Evolutionary conservation across 1,140 invertebrate species (phyloP).

Genomic region (Homalodisca vitripennis): DNA sequence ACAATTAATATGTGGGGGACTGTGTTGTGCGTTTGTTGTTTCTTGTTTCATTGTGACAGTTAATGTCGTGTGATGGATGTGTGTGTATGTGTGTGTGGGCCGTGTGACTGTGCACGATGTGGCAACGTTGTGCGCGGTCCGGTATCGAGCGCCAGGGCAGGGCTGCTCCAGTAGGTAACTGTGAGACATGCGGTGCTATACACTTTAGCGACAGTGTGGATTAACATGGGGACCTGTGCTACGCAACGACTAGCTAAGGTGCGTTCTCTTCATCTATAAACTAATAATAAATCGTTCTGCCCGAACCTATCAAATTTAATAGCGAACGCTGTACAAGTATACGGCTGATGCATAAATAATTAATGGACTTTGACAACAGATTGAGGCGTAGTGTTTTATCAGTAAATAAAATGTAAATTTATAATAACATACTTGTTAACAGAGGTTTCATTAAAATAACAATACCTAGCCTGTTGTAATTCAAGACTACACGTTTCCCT

Average conservation of each 20-base stretch:
- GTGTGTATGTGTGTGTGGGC: constrained; percentile 42
- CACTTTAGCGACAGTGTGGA: constrained; percentile 10
- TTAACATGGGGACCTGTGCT: constrained; percentile 26
- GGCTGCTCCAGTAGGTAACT: constrained; percentile 17
- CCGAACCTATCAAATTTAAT: not conserved
- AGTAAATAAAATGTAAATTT: no score
- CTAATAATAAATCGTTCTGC: no score
- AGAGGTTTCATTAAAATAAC: no score
- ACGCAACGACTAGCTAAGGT: constrained; percentile 26
- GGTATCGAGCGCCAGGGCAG: constrained; percentile 23
- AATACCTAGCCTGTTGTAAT: no score
- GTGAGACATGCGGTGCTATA: not conserved
- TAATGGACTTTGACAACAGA: not conserved
- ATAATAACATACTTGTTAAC: no score
- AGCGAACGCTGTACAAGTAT: not conserved
- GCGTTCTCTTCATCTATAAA: not conserved
- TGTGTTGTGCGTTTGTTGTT: no score
- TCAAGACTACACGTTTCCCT: no score
- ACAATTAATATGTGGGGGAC: no score
- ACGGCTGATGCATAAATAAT: not conserved
- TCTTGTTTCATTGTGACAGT: no score
- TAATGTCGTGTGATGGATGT: no score
- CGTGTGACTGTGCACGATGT: constrained; percentile 39
- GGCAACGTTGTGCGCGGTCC: constrained; percentile 36
- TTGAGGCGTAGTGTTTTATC: no score